Evolutionary conservation across 1,140 invertebrate genomes (phyloP), one percentile per base, ranked within the genome.

Genomic region (Ceratosolen fusciceps): DNA sequence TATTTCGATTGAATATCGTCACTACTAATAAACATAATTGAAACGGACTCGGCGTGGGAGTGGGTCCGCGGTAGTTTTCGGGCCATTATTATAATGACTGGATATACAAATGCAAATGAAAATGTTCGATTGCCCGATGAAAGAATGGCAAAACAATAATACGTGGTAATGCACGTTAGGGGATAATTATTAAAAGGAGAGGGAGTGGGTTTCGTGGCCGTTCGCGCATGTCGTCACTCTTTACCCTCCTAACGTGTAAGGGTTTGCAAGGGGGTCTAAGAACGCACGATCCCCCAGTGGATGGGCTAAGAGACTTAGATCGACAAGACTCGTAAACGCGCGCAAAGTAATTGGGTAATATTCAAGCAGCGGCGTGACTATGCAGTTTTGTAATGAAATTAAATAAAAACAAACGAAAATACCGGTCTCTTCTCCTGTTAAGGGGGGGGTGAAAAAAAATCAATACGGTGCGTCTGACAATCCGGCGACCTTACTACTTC

Each of bases 21-120:
- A 82, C 49, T 43, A 47, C 80, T 82, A 80, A 85, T 86, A 84
- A 86, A 83, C 79, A 83, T 83, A 83, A 85, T 85, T 84, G 85
- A 84, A 84, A 77, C 77, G 77, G 80, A 80, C 83, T 82, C 80
- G 83, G 85, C 74, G 37, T 39, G 49, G 65, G 37, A 31, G 26
- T n/a, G 47, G 71, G 10, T 16, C 8, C 21, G 65, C 70, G 37
- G 56, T 65, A 68, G 43, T 62, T 80, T 80, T 80, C 56, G 67
- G 39, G 56, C 39, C 74, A 67, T 73, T 77, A 77, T 56, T 80
- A 65, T 72, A 80, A 76, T 76, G 67, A 72, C 74, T 58, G 70
- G 29, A 24, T 31, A 43, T 31, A 29, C 9, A 49, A 39, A 79
- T 74, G 70, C 49, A 67, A 74, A 79, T 79, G 77, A 62, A 79